phyloP scores from a whole-genome alignment of 2,113 vertebrate species.

The Ophthalmolycus amberensis region DNA sequence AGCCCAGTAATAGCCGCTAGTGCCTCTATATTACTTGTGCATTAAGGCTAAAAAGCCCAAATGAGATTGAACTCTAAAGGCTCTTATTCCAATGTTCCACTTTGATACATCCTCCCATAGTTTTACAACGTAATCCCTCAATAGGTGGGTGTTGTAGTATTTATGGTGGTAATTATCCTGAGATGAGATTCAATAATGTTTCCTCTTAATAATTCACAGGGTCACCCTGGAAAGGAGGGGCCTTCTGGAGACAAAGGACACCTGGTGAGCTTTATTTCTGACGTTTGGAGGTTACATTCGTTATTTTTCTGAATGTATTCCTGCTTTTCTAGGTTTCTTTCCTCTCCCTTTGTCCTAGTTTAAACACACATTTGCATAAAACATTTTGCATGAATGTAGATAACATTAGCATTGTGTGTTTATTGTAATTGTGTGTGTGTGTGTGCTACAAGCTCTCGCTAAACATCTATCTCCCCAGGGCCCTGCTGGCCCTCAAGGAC shows the following conservation, averaged over 20 bases:
- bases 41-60: slow-evolving; percentile 58
- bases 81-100: slow-evolving; percentile 38
- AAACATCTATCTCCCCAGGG: slow-evolving; percentile 82
- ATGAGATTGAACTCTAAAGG: slow-evolving; percentile 52
- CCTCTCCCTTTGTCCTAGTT: slow-evolving; percentile 30
- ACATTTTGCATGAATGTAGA: slow-evolving; percentile 31
- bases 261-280: slow-evolving; percentile 80
- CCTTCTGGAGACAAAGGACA: slow-evolving; percentile 94
- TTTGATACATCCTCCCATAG: slow-evolving; percentile 39
- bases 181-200: slow-evolving; percentile 64
- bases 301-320: slow-evolving; percentile 6
- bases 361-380: slow-evolving; percentile 36
- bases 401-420: not conserved
- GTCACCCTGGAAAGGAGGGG: slow-evolving; percentile 98
- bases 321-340: slow-evolving; percentile 9
- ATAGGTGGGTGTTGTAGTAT: slow-evolving; percentile 47
- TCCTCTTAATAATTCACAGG: slow-evolving; percentile 81
- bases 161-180: slow-evolving; percentile 66
- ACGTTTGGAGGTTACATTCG: not conserved
- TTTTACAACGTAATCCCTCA: slow-evolving; percentile 59
- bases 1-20: slow-evolving; percentile 36
- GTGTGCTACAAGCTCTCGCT: slow-evolving; percentile 34
- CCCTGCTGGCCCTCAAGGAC: slow-evolving; percentile 94
- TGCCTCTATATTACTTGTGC: slow-evolving; percentile 33
- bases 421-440: not conserved